phyloP scores from a whole-genome alignment of 2,113 vertebrate genomes.

The Todiramphus chloris region DNA sequence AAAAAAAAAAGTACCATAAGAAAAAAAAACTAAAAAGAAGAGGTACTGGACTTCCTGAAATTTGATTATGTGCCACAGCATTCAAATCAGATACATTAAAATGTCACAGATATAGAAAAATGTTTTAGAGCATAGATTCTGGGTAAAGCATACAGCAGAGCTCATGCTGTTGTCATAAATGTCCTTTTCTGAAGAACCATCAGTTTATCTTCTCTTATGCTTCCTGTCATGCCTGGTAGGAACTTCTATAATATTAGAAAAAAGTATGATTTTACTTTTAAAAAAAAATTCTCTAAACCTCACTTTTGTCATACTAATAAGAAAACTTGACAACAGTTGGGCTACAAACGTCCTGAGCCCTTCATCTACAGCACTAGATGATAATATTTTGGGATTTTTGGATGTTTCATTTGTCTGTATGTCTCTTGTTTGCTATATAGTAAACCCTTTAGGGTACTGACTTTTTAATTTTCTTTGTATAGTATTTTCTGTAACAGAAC shows the following conservation, averaged over 20 bases:
- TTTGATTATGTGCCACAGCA: neutral
- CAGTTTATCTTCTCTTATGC: neutral
- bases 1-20: neutral
- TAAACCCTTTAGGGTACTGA: neutral
- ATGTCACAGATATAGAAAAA: neutral
- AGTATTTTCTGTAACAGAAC: neutral
- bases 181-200: neutral
- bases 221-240: neutral
- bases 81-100: neutral
- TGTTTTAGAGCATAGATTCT: neutral
- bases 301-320: neutral
- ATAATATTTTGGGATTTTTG: neutral
- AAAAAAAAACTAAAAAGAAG: neutral
- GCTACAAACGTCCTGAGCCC: neutral
- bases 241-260: neutral
- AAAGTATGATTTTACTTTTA: neutral
- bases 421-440: neutral
- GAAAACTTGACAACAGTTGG: neutral
- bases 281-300: neutral
- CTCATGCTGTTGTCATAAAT: neutral
- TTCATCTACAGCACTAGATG: neutral
- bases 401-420: neutral
- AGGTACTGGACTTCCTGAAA: neutral
- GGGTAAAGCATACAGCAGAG: neutral
- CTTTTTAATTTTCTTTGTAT: neutral